Evolutionary conservation across 53 echinoderm and acorn worm genomes (phyloP).

Genomic region (Arbacia lixula): DNA sequence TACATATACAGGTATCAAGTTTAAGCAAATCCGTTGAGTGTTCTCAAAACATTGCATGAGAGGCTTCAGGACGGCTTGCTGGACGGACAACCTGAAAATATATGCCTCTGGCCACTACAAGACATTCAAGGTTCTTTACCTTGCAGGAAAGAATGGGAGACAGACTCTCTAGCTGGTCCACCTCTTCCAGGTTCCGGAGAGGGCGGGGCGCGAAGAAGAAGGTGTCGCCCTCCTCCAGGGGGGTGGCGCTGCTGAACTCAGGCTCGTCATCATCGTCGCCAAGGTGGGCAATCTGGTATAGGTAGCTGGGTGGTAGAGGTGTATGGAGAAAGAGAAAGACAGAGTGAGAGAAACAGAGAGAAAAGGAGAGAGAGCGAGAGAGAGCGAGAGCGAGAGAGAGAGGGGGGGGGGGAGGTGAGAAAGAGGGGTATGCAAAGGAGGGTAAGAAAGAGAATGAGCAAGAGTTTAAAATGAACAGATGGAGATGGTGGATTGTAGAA

Average conservation of each 20-base stretch:
- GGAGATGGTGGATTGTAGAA: no score
- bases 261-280: constrained; percentile 98
- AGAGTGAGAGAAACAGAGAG: neutral
- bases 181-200: constrained; percentile 93
- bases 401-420: no score
- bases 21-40: no score
- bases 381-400: no score
- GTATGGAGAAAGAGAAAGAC: no score
- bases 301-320: constrained; percentile 57
- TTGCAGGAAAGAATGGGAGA: constrained; percentile 93
- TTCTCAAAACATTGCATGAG: neutral
- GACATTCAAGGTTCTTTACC: no score
- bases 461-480: no score
- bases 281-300: constrained; percentile 98
- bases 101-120: no score
- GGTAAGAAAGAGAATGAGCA: no score
- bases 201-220: constrained; percentile 99
- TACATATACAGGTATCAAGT: no score
- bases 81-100: no score
- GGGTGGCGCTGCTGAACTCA: constrained; percentile 97
- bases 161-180: constrained; percentile 94
- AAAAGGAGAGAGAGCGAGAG: neutral
- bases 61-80: neutral
- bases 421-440: neutral
- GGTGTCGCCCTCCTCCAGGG: constrained; percentile 97